These are phyloP conservation scores for Vandiemenella viatica DNA, from an alignment of 2,888 invertebrate genomes.

Conservation along the genomic window DNA sequence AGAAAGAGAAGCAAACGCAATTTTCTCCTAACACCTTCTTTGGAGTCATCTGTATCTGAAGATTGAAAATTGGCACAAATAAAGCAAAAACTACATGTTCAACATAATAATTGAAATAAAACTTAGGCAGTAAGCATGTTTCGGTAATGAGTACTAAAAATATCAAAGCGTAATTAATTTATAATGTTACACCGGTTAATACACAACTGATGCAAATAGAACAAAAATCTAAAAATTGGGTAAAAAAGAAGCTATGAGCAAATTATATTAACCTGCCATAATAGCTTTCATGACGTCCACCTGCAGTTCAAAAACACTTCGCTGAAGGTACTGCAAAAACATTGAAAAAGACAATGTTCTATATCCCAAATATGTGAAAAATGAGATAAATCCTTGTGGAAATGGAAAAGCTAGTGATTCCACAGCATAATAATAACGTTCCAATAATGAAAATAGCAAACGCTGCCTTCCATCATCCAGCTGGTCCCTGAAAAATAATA, in stretches of 20 bases:
- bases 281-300: conserved; percentile 77
- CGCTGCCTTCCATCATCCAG: conserved; percentile 52
- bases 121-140: background rate
- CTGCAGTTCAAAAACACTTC: conserved; percentile 73
- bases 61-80: background rate
- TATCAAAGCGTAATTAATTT: background rate
- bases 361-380: conserved; percentile 76
- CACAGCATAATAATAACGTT: conserved; percentile 65
- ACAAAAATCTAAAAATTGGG: too few species aligned
- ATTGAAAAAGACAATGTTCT: conserved; percentile 57
- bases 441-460: conserved; percentile 60
- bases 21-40: conserved; percentile 49
- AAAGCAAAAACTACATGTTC: background rate
- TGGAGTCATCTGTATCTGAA: conserved; percentile 36
- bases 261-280: conserved; percentile 50
- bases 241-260: too few species aligned
- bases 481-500: conserved; percentile 45
- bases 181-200: too few species aligned
- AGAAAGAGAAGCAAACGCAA: conserved; percentile 54
- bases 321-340: conserved; percentile 70
- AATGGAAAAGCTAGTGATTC: conserved; percentile 68
- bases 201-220: too few species aligned
- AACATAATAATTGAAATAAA: too few species aligned
- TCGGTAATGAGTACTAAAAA: too few species aligned
- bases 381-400: conserved; percentile 77